These are phyloP conservation scores for Drosophila rhopaloa DNA, from an alignment of 1,140 invertebrate genomes.

Conservation along the genomic window DNA sequence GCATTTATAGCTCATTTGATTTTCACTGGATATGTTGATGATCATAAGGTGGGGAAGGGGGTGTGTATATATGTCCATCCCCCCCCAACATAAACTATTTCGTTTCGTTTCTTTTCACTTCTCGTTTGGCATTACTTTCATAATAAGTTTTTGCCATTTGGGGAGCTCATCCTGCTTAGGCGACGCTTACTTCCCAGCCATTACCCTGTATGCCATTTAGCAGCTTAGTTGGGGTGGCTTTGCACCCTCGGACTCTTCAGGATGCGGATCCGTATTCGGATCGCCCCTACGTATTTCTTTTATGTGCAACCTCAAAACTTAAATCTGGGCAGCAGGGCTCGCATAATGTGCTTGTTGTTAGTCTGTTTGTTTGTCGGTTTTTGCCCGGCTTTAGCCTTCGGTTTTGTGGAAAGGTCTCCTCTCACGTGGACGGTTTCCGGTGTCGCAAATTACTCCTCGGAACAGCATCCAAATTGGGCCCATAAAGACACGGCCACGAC, in stretches of 20 bases:
- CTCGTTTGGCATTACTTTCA: slow-evolving; percentile 68
- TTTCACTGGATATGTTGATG: slow-evolving; percentile 58
- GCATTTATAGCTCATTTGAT: slow-evolving; percentile 77
- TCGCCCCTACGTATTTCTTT: slow-evolving; percentile 65
- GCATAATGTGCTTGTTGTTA: slow-evolving; percentile 47
- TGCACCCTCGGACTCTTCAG: slow-evolving; percentile 29
- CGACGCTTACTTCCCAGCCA: slow-evolving; percentile 70
- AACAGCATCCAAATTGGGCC: slow-evolving; percentile 43
- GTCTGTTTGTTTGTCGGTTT: slow-evolving; percentile 22
- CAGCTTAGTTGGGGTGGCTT: slow-evolving; percentile 68
- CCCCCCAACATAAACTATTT: slow-evolving; percentile 25
- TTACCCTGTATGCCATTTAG: slow-evolving; percentile 74
- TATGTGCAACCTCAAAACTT: slow-evolving; percentile 78
- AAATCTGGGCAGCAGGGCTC: slow-evolving; percentile 62
- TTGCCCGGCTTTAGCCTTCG: slow-evolving; percentile 3
- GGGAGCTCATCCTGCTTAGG: slow-evolving; percentile 77
- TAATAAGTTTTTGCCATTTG: slow-evolving; percentile 79
- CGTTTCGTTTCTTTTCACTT: slow-evolving; percentile 37
- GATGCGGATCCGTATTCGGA: background rate
- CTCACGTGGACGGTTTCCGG: slow-evolving; percentile 65
- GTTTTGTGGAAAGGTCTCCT: slow-evolving; percentile 11
- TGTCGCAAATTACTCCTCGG: slow-evolving; percentile 59
- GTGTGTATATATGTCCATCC: background rate
- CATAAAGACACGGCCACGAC: slow-evolving; percentile 43
- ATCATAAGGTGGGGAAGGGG: background rate